phyloP scores from a whole-genome alignment of 2,888 invertebrate species.

The Trissoscelio sp. region DNA sequence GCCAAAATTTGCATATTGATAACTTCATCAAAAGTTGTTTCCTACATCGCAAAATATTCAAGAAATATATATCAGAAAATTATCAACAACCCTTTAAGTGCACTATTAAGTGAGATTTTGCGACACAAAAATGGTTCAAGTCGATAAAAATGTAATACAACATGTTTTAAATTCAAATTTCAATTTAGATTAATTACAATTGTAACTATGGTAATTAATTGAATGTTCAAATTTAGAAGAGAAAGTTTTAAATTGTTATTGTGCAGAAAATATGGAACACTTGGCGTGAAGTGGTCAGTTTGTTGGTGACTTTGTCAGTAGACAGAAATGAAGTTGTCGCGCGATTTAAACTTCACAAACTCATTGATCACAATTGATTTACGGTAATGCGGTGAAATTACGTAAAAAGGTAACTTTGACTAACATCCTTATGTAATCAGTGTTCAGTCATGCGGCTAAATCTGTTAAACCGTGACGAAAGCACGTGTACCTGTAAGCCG shows the following conservation, averaged over 20 bases:
- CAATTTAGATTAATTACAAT: too few species aligned
- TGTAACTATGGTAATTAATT: too few species aligned
- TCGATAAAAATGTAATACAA: too few species aligned
- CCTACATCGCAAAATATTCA: constrained; percentile 37
- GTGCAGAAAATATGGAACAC: too few species aligned
- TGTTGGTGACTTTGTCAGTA: constrained; percentile 7
- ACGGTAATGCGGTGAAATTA: constrained; percentile 52
- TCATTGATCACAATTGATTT: constrained; percentile 61
- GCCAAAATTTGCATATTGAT: constrained; percentile 73
- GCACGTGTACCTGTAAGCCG: constrained; percentile 69
- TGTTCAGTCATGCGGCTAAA: constrained; percentile 64
- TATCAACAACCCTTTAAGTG: constrained; percentile 3
- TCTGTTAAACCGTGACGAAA: constrained; percentile 69
- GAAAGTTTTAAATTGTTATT: too few species aligned
- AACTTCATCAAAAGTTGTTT: constrained; percentile 68
- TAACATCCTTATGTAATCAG: constrained; percentile 62
- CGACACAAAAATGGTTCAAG: background rate
- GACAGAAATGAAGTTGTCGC: constrained; percentile 30
- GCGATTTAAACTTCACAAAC: constrained; percentile 7
- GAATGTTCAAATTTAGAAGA: too few species aligned
- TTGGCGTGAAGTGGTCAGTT: background rate
- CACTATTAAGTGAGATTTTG: background rate
- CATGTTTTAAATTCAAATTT: too few species aligned
- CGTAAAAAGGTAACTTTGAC: constrained; percentile 47
- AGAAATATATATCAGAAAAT: constrained; percentile 29